A percentile compares a stretch with the other conserved stretches of the same genome.
phyloP scores from a whole-genome alignment of 2,888 invertebrate genomes.

The Lasius fuliginosus region DNA sequence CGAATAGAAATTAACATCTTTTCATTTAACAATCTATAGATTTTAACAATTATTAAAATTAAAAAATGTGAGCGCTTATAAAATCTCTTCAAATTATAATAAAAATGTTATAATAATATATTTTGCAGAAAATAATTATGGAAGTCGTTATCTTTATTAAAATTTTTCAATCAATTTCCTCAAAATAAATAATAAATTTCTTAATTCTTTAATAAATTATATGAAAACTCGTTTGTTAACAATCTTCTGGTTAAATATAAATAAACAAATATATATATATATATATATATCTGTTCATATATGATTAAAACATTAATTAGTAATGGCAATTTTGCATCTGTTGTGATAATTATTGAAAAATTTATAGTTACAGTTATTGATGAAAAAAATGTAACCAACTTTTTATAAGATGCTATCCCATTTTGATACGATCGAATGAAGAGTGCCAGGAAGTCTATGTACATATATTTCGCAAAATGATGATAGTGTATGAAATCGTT shows the following conservation, averaged over 20 bases:
- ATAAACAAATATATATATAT: too few relatives aligned
- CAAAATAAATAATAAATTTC: not conserved
- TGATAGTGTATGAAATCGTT: slow-evolving; percentile 70
- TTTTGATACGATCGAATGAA: slow-evolving; percentile 66
- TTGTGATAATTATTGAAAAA: slow-evolving; percentile 69
- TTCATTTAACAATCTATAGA: slow-evolving; percentile 6
- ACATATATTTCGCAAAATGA: slow-evolving; percentile 66
- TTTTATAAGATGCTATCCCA: slow-evolving; percentile 47
- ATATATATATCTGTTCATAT: slow-evolving; percentile 4
- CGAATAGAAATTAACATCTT: not conserved
- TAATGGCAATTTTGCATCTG: slow-evolving; percentile 47
- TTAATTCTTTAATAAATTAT: not conserved
- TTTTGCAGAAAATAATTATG: slow-evolving; percentile 14
- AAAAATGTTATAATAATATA: not conserved
- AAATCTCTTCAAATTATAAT: not conserved
- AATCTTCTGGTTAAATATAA: not conserved
- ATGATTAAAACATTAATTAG: slow-evolving; percentile 35
- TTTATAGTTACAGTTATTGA: slow-evolving; percentile 76
- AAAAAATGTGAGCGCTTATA: not conserved
- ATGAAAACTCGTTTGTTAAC: not conserved
- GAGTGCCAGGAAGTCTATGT: slow-evolving; percentile 69
- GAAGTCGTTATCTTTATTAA: slow-evolving; percentile 13
- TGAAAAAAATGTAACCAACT: slow-evolving; percentile 61
- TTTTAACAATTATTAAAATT: slow-evolving; percentile 9
- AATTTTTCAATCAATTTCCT: slow-evolving; percentile 2